Conservation (phyloP, 2,797 vertebrate genomes). For the Smutsia temminckii region DNA sequence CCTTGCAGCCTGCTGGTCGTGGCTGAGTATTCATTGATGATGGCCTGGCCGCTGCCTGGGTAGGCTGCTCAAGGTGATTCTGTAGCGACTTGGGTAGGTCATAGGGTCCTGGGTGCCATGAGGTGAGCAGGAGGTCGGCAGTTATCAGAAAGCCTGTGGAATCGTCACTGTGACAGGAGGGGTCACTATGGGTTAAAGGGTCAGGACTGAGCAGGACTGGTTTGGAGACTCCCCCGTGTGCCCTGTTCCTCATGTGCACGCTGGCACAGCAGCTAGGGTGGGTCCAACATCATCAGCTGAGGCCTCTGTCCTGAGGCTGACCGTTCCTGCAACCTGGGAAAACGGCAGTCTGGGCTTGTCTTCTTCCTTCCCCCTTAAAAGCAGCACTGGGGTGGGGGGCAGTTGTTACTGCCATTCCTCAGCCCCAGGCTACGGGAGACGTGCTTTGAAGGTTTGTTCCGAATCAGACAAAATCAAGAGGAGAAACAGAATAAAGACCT, state of each 20-base stretch:
- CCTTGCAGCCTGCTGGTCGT: slow-evolving; percentile 15
- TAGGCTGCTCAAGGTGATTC: background rate
- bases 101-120: background rate
- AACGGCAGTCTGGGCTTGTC: background rate
- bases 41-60: background rate
- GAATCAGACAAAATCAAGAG: background rate
- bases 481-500: background rate
- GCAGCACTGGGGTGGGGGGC: background rate
- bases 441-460: slow-evolving; percentile 28
- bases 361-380: background rate
- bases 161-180: background rate
- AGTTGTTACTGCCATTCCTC: background rate
- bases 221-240: background rate
- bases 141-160: background rate
- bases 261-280: background rate
- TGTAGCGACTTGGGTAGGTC: background rate
- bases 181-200: background rate
- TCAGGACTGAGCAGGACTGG: background rate
- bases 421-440: background rate
- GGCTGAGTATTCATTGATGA: slow-evolving; percentile 23
- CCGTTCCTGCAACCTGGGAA: background rate
- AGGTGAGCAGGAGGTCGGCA: background rate
- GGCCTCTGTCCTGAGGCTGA: background rate
- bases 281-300: background rate
- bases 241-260: background rate